These are phyloP conservation scores for Anguilla megastoma DNA, from an alignment of 2,797 vertebrate genomes.

Conservation along the genomic window DNA sequence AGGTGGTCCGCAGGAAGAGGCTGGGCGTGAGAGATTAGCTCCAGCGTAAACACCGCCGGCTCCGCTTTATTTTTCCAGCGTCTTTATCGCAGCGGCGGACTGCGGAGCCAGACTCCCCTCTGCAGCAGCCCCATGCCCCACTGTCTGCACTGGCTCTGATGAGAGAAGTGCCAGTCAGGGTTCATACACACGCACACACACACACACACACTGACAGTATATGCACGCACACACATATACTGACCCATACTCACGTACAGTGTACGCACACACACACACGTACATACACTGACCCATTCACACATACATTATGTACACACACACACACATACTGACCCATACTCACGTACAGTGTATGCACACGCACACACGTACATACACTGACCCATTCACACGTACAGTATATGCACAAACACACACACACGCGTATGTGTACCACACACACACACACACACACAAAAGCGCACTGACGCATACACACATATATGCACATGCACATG, in stretches of 20 bases:
- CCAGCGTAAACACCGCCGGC: constrained; percentile 61
- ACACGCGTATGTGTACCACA: too few relatives aligned
- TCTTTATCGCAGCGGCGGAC: constrained; percentile 48
- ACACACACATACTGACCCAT: not conserved
- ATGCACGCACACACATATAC: not conserved
- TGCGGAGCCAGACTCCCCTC: constrained; percentile 38
- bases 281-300: too few relatives aligned
- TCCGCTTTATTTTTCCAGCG: constrained; percentile 64
- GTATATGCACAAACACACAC: too few relatives aligned
- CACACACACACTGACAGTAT: too few relatives aligned
- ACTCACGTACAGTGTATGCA: not conserved
- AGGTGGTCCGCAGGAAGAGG: constrained; percentile 65
- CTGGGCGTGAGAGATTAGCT: constrained; percentile 67
- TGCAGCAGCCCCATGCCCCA: constrained; percentile 42
- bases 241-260: too few relatives aligned
- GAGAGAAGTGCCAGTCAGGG: constrained; percentile 42
- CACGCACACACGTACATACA: not conserved
- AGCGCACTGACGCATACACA: not conserved
- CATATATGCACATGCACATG: not conserved
- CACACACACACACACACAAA: not conserved
- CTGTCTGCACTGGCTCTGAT: constrained; percentile 35
- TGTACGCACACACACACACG: too few relatives aligned
- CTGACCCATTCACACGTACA: too few relatives aligned
- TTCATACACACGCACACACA: constrained; percentile 14
- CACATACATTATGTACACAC: not conserved